phyloP scores from a whole-genome alignment of 2,113 vertebrate genomes.

The Chaetodon trifascialis region DNA sequence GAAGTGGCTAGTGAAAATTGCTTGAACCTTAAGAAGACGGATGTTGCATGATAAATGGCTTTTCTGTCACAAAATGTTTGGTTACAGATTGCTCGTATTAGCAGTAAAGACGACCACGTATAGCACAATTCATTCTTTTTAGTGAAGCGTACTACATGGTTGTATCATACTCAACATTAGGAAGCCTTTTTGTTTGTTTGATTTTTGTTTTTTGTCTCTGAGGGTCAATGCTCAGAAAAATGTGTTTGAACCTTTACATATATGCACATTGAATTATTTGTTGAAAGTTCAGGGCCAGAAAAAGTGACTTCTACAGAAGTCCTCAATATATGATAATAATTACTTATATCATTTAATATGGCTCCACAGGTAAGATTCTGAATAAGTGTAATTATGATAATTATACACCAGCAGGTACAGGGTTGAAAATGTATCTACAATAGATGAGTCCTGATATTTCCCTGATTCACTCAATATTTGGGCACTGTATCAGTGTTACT shows the following conservation, averaged over 20 bases:
- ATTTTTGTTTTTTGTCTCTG: neutral
- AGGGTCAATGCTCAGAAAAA: too few relatives aligned
- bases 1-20: slow-evolving; percentile 64
- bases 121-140: neutral
- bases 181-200: too few relatives aligned
- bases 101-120: neutral
- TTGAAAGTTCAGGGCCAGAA: neutral
- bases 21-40: slow-evolving; percentile 40
- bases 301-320: neutral
- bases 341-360: neutral
- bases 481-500: neutral
- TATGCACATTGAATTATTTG: neutral
- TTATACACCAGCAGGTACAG: neutral
- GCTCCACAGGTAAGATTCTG: neutral
- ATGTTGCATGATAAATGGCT: slow-evolving; percentile 60
- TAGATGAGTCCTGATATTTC: too few relatives aligned
- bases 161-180: neutral
- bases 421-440: slow-evolving; percentile 2
- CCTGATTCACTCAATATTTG: neutral
- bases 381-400: neutral
- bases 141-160: neutral
- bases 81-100: too few relatives aligned
- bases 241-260: neutral
- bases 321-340: neutral
- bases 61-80: slow-evolving; percentile 1